phyloP scores from a whole-genome alignment of 1,140 invertebrate species.

The Gryon sp. region DNA sequence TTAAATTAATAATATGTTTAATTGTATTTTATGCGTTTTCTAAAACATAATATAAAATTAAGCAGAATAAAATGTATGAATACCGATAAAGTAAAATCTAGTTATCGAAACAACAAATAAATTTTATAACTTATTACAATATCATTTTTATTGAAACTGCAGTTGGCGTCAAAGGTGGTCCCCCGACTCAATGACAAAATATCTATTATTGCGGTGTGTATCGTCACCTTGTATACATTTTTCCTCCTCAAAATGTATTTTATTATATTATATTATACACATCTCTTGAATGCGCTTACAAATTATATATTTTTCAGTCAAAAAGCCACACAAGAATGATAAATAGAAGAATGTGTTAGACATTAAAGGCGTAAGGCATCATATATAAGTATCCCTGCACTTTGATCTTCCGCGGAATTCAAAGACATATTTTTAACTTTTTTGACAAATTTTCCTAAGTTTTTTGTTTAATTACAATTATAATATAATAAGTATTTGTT shows the following conservation, averaged over 20 bases:
- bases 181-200: slow-evolving; percentile 55
- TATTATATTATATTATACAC: slow-evolving; percentile 44
- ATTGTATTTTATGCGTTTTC: too few relatives aligned
- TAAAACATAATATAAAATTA: too few relatives aligned
- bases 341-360: slow-evolving; percentile 51
- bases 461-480: too few relatives aligned
- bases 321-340: slow-evolving; percentile 48
- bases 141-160: slow-evolving; percentile 49
- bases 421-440: too few relatives aligned
- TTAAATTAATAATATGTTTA: too few relatives aligned
- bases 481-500: too few relatives aligned
- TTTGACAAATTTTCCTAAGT: too few relatives aligned
- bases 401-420: slow-evolving; percentile 47
- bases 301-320: slow-evolving; percentile 56
- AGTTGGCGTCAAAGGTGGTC: slow-evolving; percentile 48
- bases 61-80: too few relatives aligned
- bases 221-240: slow-evolving; percentile 44
- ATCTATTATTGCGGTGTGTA: slow-evolving; percentile 55
- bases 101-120: slow-evolving; percentile 27
- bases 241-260: slow-evolving; percentile 49
- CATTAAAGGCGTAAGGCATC: slow-evolving; percentile 48
- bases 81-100: too few relatives aligned
- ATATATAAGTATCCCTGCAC: slow-evolving; percentile 32
- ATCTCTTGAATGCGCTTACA: slow-evolving; percentile 49
- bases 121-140: slow-evolving; percentile 54